Evolutionary conservation across 2,888 invertebrate species (phyloP), one percentile per base, ranked within the genome.

Genomic region (Thecophora atra): DNA sequence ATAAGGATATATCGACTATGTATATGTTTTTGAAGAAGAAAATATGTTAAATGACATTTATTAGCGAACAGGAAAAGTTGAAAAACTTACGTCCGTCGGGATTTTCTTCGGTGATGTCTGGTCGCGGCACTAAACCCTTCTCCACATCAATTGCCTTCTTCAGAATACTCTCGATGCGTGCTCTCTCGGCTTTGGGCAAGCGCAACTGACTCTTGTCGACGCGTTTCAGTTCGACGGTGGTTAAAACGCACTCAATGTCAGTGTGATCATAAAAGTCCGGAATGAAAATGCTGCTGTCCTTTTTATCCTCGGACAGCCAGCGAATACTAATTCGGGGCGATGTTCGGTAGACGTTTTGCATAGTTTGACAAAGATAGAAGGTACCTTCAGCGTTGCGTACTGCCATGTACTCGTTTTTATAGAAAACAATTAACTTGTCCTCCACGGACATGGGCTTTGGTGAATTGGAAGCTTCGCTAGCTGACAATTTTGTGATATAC

Each of bases 251-350:
- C 85, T 95, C 95, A 88, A 95, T 94, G 92, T 94, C 95, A 81
- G 94, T 96, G 76, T 90, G 89, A 84, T 97, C 96, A 85, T 95
- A 94, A 87, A 96, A 97, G 87, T 96, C 96, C 0, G 95, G 94
- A 74, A 93, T 93, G 87, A 95, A 96, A 2, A 93, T 90, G 75
- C 90, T 90, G 0, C 87, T 84, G 30, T 88, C 81, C 68, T 76
- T 77, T 44, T 80, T 78, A 69, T 88, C 86, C 83, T 94, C 93
- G 0, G 94, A 94, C 68, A 96, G 88, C 97, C 97, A 97, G 81
- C 95, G 92, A 80, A 97, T 96, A 82, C 93, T 93, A 83, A 96
- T 95, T 84, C 92, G 92, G 73, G 92, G 90, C 44, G 95, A 94
- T 65, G 91, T 91, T 82, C 93, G 93, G 87, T 94, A 95, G 73